Base-by-base conservation (phyloP, 2,888 invertebrate genomes). In the Macrophya annulata region DNA sequence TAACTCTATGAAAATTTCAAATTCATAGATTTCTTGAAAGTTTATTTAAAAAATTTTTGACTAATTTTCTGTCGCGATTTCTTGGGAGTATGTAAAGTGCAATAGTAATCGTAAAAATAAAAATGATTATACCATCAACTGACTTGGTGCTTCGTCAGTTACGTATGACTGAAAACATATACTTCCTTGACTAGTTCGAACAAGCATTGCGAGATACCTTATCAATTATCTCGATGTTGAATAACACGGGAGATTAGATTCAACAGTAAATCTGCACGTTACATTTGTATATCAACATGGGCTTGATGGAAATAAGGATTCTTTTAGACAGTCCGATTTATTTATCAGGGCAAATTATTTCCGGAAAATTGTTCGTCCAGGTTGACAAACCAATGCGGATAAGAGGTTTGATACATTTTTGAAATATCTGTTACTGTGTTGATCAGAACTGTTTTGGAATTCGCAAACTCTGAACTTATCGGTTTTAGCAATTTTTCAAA, bases 311-410 rank as follows among this genome's bases (percentile, higher is more conserved):
- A 31, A 48, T 84, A 8, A 12, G 8, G 15, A 21, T 84, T 17
- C 6, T 40, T 1, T 15, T 84, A 15, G 84, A 84, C 25, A 51
- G 9, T 1, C 84, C 31, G 6, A 51, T 68, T 40, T 84, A 71
- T 48, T 48, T 40, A 21, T 17, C 71, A 12, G 71, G 84, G n/a
- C 48, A 84, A 72, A 72, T 4, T 43, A 43, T 84, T 1, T 51
- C 45, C 45, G 84, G 84, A 10, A 72, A 9, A 68, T 55, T 84
- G 17, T 21, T 71, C 10, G 84, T 48, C 5, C 31, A 45, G 1
- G 71, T 31, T 12, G 15, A 71, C 40, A 48, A 51, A 21, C 68
- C 71, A 8, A 84, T 37, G 84, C n/a, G 4, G 4, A 48, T 84
- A 5, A 37, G 17, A 71, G 68, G 71, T 68, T 10, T 9, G 12